Evolutionary conservation across 1,140 invertebrate species (phyloP).

Genomic region (Eumaeus atala): DNA sequence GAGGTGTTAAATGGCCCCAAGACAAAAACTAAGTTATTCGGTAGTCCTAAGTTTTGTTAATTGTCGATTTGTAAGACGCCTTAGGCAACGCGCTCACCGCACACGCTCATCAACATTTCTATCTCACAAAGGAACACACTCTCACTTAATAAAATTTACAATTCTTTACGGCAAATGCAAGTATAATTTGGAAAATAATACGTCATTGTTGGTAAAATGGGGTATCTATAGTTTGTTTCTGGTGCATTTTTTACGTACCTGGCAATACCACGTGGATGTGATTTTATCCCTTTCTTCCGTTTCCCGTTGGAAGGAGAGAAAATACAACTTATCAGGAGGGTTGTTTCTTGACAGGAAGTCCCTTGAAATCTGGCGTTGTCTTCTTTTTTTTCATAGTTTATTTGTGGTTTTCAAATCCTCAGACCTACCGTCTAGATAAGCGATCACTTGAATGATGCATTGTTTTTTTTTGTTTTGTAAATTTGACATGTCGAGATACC

Average conservation of each 20-base stretch:
- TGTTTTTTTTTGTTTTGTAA: conserved; percentile 38
- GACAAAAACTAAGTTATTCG: conserved; percentile 59
- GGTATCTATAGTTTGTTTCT: conserved; percentile 12
- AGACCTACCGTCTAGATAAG: conserved; percentile 58
- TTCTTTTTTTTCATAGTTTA: conserved; percentile 54
- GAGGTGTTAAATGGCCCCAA: conserved; percentile 58
- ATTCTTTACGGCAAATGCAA: not conserved
- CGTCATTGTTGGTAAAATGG: not conserved
- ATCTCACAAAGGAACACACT: not conserved
- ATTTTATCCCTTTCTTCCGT: conserved; percentile 33
- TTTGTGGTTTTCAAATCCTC: conserved; percentile 53
- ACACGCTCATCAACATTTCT: not conserved
- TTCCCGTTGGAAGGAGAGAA: conserved; percentile 35
- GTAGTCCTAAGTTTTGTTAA: conserved; percentile 71
- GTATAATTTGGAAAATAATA: not conserved
- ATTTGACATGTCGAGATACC: conserved; percentile 22
- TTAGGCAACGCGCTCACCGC: conserved; percentile 29
- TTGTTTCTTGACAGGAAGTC: conserved; percentile 57
- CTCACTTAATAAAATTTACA: not conserved
- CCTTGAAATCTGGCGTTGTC: conserved; percentile 65
- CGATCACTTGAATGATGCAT: conserved; percentile 47
- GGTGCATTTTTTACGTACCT: conserved; percentile 15
- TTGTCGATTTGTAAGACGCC: conserved; percentile 57
- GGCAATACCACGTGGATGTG: conserved; percentile 11
- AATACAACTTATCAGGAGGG: conserved; percentile 35